Conservation (phyloP, 1,140 invertebrate genomes). For the Macrocentrus cingulum region DNA sequence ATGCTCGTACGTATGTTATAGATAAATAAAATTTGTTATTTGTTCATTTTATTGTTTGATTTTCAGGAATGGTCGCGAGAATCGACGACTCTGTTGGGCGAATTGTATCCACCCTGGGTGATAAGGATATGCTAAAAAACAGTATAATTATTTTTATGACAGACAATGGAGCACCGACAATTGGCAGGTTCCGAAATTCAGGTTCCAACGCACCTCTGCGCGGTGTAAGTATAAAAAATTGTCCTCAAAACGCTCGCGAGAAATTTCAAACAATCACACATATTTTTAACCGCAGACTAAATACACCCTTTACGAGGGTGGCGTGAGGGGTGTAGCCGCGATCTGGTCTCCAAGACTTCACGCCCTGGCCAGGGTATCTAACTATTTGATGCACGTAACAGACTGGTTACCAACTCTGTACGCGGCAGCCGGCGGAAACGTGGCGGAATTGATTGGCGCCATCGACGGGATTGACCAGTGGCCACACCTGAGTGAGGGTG, state of each 20-base stretch:
- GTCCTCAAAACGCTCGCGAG: not conserved
- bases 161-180: conserved; percentile 80
- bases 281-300: conserved; percentile 60
- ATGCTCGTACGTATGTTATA: conserved; percentile 67
- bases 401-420: conserved; percentile 75
- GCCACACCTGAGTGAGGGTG: conserved; percentile 52
- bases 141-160: conserved; percentile 76
- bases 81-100: conserved; percentile 83
- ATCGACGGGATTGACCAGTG: conserved; percentile 68
- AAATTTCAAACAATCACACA: not conserved
- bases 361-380: conserved; percentile 54
- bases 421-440: conserved; percentile 60
- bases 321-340: conserved; percentile 65
- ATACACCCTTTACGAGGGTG: conserved; percentile 73
- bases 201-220: conserved; percentile 87
- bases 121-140: conserved; percentile 70
- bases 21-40: not conserved
- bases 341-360: conserved; percentile 67
- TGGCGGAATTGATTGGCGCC: conserved; percentile 47
- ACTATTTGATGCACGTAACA: conserved; percentile 66
- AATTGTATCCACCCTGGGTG: conserved; percentile 70
- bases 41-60: conserved; percentile 16
- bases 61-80: conserved; percentile 80
- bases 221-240: conserved; percentile 63
- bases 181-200: conserved; percentile 70